Evolutionary conservation across 1,140 invertebrate genomes (phyloP).

Genomic region (Zaprionus ornatus): DNA sequence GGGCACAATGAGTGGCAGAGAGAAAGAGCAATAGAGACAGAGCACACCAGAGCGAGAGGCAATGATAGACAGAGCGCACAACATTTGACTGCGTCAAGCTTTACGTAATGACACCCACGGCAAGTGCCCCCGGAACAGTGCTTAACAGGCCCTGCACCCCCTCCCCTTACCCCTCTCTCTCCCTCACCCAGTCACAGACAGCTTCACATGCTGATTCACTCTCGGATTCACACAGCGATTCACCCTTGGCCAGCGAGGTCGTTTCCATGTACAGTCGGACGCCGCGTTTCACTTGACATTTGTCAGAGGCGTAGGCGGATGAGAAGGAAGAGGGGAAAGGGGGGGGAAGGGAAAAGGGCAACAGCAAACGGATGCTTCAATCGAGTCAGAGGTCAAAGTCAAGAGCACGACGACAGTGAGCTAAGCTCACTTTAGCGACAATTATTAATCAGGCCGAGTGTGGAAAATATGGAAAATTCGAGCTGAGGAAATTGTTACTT

Average conservation of each 20-base stretch:
- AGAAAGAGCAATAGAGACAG: slow-evolving; percentile 45
- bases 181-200: not conserved
- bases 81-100: slow-evolving; percentile 58
- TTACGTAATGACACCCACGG: slow-evolving; percentile 72
- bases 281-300: slow-evolving; percentile 72
- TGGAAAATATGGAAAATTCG: slow-evolving; percentile 18
- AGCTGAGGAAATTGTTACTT: slow-evolving; percentile 64
- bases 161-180: slow-evolving; percentile 7
- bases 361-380: slow-evolving; percentile 63
- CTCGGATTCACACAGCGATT: slow-evolving; percentile 19
- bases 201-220: slow-evolving; percentile 8
- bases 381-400: slow-evolving; percentile 73
- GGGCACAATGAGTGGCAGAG: slow-evolving; percentile 3
- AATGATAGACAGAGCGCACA: not conserved
- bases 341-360: slow-evolving; percentile 1
- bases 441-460: slow-evolving; percentile 64
- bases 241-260: slow-evolving; percentile 57
- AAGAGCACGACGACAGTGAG: slow-evolving; percentile 38
- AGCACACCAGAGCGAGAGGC: not conserved
- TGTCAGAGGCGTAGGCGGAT: slow-evolving; percentile 14
- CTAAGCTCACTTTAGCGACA: slow-evolving; percentile 29
- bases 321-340: not conserved
- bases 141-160: slow-evolving; percentile 10
- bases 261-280: slow-evolving; percentile 55
- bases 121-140: slow-evolving; percentile 7